These are phyloP conservation scores for Nemotelus pantherinus DNA, from an alignment of 2,888 invertebrate species.

Conservation along the genomic window DNA sequence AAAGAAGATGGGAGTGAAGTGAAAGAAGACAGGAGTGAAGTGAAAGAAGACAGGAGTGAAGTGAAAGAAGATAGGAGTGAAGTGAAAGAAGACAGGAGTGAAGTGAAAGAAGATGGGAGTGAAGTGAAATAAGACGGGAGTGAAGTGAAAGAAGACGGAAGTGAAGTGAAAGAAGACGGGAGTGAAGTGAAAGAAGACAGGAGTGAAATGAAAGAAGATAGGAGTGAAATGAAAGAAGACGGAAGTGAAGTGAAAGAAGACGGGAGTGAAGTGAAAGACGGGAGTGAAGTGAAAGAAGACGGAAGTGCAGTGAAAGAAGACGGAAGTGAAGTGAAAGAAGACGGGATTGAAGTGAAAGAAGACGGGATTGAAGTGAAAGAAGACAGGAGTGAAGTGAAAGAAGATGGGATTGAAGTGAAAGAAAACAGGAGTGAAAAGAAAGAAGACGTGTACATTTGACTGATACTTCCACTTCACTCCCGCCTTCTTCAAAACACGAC, in stretches of 20 bases:
- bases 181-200: conserved; percentile 45
- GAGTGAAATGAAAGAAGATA: conserved; percentile 35
- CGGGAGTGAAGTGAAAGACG: too few species aligned
- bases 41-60: neutral
- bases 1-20: neutral
- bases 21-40: conserved; percentile 1
- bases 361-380: too few species aligned
- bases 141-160: conserved; percentile 14
- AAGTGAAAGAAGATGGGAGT: conserved; percentile 23
- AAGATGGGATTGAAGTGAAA: too few species aligned
- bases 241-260: neutral
- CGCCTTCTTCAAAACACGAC: too few species aligned
- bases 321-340: too few species aligned
- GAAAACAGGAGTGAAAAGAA: too few species aligned
- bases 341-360: too few species aligned
- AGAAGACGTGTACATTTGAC: too few species aligned
- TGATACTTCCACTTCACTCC: too few species aligned
- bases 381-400: too few species aligned
- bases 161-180: conserved; percentile 22
- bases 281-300: too few species aligned
- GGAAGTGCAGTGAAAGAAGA: too few species aligned
- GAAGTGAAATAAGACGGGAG: conserved; percentile 43
- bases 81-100: neutral
- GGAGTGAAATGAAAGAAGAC: conserved; percentile 1
- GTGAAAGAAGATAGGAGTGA: neutral